These are phyloP conservation scores for Pocillopora damicornis DNA, from an alignment of 64 coral and sea anemone species.

Conservation along the genomic window DNA sequence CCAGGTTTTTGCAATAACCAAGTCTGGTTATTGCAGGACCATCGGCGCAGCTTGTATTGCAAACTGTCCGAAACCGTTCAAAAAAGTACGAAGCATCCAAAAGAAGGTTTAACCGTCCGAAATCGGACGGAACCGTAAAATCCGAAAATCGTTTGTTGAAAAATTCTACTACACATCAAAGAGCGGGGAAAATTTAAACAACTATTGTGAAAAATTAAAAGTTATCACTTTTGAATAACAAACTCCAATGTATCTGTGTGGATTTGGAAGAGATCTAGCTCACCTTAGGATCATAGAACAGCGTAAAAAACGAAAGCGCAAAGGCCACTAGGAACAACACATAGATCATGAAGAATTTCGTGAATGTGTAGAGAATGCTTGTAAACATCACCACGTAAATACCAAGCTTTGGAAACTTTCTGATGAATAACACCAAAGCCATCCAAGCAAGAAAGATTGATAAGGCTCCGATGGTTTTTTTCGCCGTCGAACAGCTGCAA, in stretches of 20 bases:
- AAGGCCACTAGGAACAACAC: constrained; percentile 84
- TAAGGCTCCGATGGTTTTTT: constrained; percentile 72
- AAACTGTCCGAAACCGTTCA: too few species aligned
- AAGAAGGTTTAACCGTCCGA: too few species aligned
- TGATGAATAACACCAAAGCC: constrained; percentile 68
- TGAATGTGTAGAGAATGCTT: constrained; percentile 80
- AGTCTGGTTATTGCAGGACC: too few species aligned
- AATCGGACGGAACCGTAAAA: too few species aligned
- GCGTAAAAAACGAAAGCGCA: constrained; percentile 76
- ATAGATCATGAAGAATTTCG: constrained; percentile 73
- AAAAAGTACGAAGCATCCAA: too few species aligned
- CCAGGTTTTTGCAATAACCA: too few species aligned
- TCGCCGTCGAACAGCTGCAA: constrained; percentile 55
- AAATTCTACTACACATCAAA: too few species aligned
- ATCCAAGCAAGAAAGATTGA: constrained; percentile 85
- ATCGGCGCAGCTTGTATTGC: too few species aligned
- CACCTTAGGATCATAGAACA: constrained; percentile 66
- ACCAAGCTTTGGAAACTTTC: constrained; percentile 92
- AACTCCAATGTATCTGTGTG: not conserved
- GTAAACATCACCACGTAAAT: constrained; percentile 99
- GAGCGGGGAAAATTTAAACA: too few species aligned
- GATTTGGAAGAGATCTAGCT: not conserved
- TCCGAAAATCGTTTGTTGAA: too few species aligned
- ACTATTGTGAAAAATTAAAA: too few species aligned
- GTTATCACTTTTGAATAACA: too few species aligned